Base-by-base conservation (phyloP, 2,888 invertebrate genomes). In the Beris chalybata region DNA sequence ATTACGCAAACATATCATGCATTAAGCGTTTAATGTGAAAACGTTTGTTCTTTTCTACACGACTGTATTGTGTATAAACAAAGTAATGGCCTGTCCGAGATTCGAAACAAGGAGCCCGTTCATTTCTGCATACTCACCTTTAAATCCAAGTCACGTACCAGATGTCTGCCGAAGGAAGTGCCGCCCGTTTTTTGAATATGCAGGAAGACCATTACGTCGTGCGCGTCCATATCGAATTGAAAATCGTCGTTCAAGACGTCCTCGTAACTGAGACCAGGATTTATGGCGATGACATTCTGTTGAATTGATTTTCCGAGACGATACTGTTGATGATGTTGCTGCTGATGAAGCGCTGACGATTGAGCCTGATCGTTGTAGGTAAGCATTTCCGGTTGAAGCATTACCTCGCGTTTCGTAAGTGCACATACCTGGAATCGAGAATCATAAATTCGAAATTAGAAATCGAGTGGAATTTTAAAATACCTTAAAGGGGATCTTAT, bases 141-240 rank as follows among this genome's bases (percentile, higher is more conserved):
- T 65, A 87, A 83, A 82, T 96, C 95, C 76, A 98, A 85, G 83
- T 98, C 95, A 82, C 92, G 91, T 67, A 98, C 97, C 73, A 99
- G 86, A 83, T 97, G 97, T 78, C 92, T 90, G 64, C 98, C 99
- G 79, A 99, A 98, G 6, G 95, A 90, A 48, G 98, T 98, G 32
- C 99, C 99, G 65, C 98, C 98, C 63, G 98, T 99, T 84, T 99
- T 99, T 82, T 99, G 99, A 80, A 99, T 97, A 81, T 99, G 98
- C 72, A 99, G 76, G 83, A 86, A 99, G 89, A 99, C 97, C 86
- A 99, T 92, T 66, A 99, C 98, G 83, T 99, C 98, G 76, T 93
- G 92, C 11, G 92, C 92, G 78, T 92, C 90, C 82, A 94, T 91
- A 81, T 94, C 92, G 82, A 94, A 94, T 75, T 90, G 87, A 80